These are phyloP conservation scores for Thomomys bottae DNA, from an alignment of 2,113 vertebrate genomes.

Conservation along the genomic window DNA sequence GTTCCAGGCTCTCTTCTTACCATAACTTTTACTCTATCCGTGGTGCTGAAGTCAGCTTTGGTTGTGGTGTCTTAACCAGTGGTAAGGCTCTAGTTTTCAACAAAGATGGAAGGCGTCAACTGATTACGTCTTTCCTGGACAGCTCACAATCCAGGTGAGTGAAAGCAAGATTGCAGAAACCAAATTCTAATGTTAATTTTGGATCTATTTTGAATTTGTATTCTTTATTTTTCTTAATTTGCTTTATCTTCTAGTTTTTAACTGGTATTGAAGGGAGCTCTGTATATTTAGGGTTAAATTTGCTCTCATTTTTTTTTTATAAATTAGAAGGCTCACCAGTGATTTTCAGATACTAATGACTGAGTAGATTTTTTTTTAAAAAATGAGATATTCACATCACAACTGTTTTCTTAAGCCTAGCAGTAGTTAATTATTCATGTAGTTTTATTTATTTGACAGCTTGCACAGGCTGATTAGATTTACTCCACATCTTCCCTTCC, in stretches of 20 bases:
- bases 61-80: conserved; percentile 96
- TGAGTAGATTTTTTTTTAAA: conserved; percentile 61
- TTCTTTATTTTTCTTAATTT: background rate
- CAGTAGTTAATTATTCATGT: conserved; percentile 87
- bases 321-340: conserved; percentile 43
- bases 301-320: conserved; percentile 54
- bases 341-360: conserved; percentile 71
- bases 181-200: background rate
- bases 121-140: conserved; percentile 95
- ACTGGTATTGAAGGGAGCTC: background rate
- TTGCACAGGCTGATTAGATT: conserved; percentile 88
- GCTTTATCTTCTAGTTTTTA: conserved; percentile 4
- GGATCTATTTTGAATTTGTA: background rate
- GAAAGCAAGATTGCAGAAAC: background rate
- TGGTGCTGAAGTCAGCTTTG: conserved; percentile 97
- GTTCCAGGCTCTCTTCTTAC: conserved; percentile 95
- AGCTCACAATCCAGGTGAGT: conserved; percentile 97
- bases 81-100: conserved; percentile 98
- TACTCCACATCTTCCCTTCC: conserved; percentile 80
- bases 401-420: conserved; percentile 85
- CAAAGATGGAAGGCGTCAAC: conserved; percentile 94
- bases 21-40: conserved; percentile 98
- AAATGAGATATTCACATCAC: conserved; percentile 85
- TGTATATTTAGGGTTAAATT: conserved; percentile 53
- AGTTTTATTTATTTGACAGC: conserved; percentile 89